Evolutionary conservation across 2,113 vertebrate species (phyloP), one percentile per base, ranked within the genome.

Genomic region (Poeciliopsis occidentalis): DNA sequence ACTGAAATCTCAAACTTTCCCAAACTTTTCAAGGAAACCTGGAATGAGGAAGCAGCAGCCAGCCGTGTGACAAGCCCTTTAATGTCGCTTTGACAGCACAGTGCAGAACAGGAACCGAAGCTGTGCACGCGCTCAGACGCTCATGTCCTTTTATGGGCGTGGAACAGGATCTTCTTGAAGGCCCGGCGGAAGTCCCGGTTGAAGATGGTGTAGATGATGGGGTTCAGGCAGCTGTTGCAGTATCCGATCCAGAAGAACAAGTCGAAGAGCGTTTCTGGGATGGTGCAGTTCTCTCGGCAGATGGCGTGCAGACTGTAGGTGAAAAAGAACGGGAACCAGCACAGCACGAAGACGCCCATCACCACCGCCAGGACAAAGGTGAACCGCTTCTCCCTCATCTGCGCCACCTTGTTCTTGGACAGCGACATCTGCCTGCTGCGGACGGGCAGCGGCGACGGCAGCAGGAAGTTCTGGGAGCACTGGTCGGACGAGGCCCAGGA

Each of bases 251-350:
- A 97, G 87, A 97, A 99, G 78, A 98, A 99, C 57, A 98, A 95
- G 80, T 95, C 95, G 86, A 99, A 99, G 79, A 98, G 95, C 0
- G 94, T 90, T 1, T 94, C 95, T 3, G 96, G 96, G 70, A 96
- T 68, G 0, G 26, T 87, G 69, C 96, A 97, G 44, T 75, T 93
- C 8, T 95, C 91, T 6, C 95, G 86, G 12, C 96, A 97, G 37
- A 96, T 64, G 0, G 96, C 95, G 0, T 92, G 93, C 27, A 96
- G 94, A 51, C 96, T 96, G 89, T 96, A 97, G 1, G 95, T 96
- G 86, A 96, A 97, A 89, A 97, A 97, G 69, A 97, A 97, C 0
- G 96, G 96, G 80, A 96, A 97, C 96, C 96, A 97, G 87, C 96
- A 96, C 17, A 97, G 92, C 47, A 97, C 92, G 0, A 97, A 97